Evolutionary conservation across 1,140 invertebrate species (phyloP).

Genomic region (Pseudomyrmex gracilis): DNA sequence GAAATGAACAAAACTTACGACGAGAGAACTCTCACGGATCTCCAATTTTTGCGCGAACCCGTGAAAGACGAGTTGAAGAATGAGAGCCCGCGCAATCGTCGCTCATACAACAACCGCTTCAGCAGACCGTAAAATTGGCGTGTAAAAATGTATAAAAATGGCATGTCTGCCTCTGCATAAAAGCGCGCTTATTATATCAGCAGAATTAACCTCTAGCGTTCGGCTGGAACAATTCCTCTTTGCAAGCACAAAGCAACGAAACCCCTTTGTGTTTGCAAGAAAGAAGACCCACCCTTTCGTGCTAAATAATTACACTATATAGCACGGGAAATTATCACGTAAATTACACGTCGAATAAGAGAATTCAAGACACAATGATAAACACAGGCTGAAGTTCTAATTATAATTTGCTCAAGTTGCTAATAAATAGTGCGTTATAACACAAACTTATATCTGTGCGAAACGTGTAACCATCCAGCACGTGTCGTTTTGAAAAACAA

Average conservation of each 20-base stretch:
- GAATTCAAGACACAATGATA: background rate
- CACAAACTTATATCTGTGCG: too few species aligned
- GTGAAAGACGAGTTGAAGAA: slow-evolving; percentile 31
- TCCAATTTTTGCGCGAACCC: slow-evolving; percentile 35
- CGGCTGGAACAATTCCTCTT: slow-evolving; percentile 28
- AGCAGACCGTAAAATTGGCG: slow-evolving; percentile 59
- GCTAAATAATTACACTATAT: slow-evolving; percentile 9
- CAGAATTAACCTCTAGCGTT: slow-evolving; percentile 45
- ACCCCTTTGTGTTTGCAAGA: slow-evolving; percentile 20
- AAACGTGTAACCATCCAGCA: background rate
- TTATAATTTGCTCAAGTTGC: slow-evolving; percentile 20
- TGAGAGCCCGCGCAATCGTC: background rate
- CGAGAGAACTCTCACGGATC: slow-evolving; percentile 20
- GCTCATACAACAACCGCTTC: slow-evolving; percentile 38
- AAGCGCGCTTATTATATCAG: slow-evolving; percentile 53
- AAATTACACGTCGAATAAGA: slow-evolving; percentile 41
- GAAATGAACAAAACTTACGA: slow-evolving; percentile 7
- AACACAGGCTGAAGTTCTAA: slow-evolving; percentile 4
- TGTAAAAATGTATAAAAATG: slow-evolving; percentile 59
- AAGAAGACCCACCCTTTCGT: slow-evolving; percentile 4
- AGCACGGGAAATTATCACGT: slow-evolving; percentile 18
- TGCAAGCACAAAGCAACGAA: slow-evolving; percentile 20
- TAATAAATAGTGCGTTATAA: background rate
- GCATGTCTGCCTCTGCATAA: slow-evolving; percentile 34
- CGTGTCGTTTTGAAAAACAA: background rate